These are phyloP conservation scores for Dromius quadrimaculatus DNA, from an alignment of 2,888 invertebrate species.

Conservation along the genomic window DNA sequence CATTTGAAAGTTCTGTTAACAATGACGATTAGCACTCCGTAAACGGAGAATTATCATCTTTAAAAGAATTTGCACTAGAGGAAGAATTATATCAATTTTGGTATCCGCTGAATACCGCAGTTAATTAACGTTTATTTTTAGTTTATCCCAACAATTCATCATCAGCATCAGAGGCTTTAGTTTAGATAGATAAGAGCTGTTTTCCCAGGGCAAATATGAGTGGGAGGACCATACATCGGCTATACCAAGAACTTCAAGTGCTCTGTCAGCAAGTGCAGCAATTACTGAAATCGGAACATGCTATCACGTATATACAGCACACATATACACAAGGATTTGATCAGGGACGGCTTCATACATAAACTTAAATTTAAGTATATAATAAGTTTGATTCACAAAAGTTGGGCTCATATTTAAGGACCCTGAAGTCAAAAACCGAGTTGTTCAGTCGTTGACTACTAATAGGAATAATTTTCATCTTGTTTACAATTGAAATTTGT, in stretches of 20 bases:
- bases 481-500: no score
- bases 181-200: conserved; percentile 31
- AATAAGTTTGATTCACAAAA: no score
- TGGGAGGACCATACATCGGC: conserved; percentile 4
- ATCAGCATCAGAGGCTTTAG: conserved; percentile 18
- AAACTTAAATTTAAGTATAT: no score
- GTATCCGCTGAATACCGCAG: neutral
- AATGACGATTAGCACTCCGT: conserved; percentile 34
- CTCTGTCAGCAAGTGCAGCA: conserved; percentile 49
- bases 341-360: no score
- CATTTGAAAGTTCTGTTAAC: conserved; percentile 9
- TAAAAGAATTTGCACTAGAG: no score
- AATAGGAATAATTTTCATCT: no score
- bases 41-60: no score
- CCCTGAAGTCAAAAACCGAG: no score
- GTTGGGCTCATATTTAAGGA: no score
- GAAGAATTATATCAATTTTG: neutral
- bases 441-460: no score
- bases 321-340: no score
- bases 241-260: neutral
- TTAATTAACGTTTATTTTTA: conserved; percentile 37
- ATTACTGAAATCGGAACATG: conserved; percentile 51
- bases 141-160: conserved; percentile 24
- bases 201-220: conserved; percentile 28
- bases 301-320: no score